These are phyloP conservation scores for Metaphire vulgaris DNA, from an alignment of 1,140 invertebrate genomes.

Conservation along the genomic window DNA sequence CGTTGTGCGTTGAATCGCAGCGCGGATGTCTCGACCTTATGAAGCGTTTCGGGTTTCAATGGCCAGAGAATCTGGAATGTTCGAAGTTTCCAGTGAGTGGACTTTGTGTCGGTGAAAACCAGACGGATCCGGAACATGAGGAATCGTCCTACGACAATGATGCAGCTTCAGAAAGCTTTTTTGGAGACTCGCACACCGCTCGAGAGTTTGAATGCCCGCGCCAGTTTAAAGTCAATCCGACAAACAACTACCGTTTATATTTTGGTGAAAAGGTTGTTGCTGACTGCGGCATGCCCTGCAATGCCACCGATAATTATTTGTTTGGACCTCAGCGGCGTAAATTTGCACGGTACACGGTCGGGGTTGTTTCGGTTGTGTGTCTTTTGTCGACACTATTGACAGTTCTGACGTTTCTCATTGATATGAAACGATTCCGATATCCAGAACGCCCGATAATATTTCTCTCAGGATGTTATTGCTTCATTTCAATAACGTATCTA, in stretches of 20 bases:
- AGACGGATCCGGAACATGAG: conserved; percentile 50
- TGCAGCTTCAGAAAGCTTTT: neutral
- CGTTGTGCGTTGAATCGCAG: conserved; percentile 51
- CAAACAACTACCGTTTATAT: conserved; percentile 65
- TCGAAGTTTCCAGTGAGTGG: conserved; percentile 74
- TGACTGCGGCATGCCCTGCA: conserved; percentile 87
- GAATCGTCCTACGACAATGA: neutral
- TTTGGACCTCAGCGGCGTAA: conserved; percentile 64
- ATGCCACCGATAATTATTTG: conserved; percentile 63
- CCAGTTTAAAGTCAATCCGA: conserved; percentile 40
- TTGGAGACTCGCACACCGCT: neutral
- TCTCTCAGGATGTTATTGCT: conserved; percentile 89
- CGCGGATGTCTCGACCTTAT: conserved; percentile 82
- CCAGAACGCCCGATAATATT: conserved; percentile 98
- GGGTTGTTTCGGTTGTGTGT: conserved; percentile 85
- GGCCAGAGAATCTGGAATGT: conserved; percentile 90
- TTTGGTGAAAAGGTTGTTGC: conserved; percentile 36
- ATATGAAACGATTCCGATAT: conserved; percentile 84
- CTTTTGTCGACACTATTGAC: conserved; percentile 69
- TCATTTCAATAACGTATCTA: conserved; percentile 86
- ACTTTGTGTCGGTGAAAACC: conserved; percentile 82
- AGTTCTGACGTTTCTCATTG: conserved; percentile 54
- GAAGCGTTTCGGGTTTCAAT: conserved; percentile 83
- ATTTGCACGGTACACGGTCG: conserved; percentile 84
- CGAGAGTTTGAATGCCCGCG: conserved; percentile 38